Conservation (phyloP, 2,888 invertebrate genomes). For the Amphiduros pacificus region DNA sequence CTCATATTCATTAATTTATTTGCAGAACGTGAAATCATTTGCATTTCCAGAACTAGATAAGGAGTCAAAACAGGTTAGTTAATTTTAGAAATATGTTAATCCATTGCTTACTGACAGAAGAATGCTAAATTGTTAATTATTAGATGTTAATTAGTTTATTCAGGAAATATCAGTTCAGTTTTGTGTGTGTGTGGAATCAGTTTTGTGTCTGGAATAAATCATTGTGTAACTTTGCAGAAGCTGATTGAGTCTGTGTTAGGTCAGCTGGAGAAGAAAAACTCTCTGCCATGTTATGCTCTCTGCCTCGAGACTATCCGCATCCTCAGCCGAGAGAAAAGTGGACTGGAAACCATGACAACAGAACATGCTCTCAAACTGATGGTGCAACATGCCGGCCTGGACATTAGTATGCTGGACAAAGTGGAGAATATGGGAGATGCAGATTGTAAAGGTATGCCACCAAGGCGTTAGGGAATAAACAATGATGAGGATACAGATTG, state of each 20-base stretch:
- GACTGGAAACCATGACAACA: conserved; percentile 44
- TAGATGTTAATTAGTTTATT: too few relatives aligned
- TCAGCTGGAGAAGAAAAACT: conserved; percentile 10
- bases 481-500: too few relatives aligned
- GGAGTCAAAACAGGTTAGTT: conserved; percentile 50
- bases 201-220: too few relatives aligned
- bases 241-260: conserved; percentile 22
- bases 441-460: too few relatives aligned
- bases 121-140: too few relatives aligned
- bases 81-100: background rate
- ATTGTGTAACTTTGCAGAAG: conserved; percentile 23
- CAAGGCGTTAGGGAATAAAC: too few relatives aligned
- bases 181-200: too few relatives aligned
- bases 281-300: conserved; percentile 23
- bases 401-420: too few relatives aligned
- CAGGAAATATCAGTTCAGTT: too few relatives aligned
- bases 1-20: too few relatives aligned
- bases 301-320: conserved; percentile 51
- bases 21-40: conserved; percentile 67
- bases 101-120: too few relatives aligned
- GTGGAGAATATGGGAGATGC: too few relatives aligned
- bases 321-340: conserved; percentile 52
- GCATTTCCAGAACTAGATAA: conserved; percentile 68
- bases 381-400: conserved; percentile 48
- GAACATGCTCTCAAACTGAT: conserved; percentile 42